These are phyloP conservation scores for Lepus timidus DNA, from an alignment of 2,113 vertebrate species.

Conservation along the genomic window DNA sequence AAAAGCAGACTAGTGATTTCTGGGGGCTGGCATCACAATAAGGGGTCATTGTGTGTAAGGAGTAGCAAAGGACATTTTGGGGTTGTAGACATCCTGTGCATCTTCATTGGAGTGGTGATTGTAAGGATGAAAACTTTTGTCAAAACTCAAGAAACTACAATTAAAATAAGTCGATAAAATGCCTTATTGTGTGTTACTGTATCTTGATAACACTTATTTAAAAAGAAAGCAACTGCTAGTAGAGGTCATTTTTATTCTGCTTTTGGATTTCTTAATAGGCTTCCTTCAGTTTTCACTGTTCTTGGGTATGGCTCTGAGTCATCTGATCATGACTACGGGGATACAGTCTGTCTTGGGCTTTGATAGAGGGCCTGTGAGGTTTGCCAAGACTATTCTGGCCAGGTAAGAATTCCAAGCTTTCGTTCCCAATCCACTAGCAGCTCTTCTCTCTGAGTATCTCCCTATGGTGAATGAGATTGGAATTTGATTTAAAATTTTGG, in stretches of 20 bases:
- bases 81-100: neutral
- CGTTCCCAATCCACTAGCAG: no score
- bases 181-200: neutral
- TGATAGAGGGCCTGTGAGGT: neutral
- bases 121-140: neutral
- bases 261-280: neutral
- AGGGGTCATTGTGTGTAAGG: neutral
- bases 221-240: neutral
- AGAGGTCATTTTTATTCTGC: neutral
- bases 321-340: neutral
- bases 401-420: neutral
- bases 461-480: neutral
- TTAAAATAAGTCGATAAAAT: neutral
- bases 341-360: neutral
- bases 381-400: neutral
- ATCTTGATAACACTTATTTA: neutral
- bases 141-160: neutral
- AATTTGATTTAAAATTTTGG: neutral
- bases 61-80: neutral
- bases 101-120: neutral
- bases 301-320: neutral
- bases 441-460: neutral
- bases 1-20: constrained; percentile 6
- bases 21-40: neutral
- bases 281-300: neutral